Percentiles rank a stretch among this genome's conserved stretches.
Conservation (phyloP, 2,113 vertebrate genomes). For the Odontophorus gujanensis region DNA sequence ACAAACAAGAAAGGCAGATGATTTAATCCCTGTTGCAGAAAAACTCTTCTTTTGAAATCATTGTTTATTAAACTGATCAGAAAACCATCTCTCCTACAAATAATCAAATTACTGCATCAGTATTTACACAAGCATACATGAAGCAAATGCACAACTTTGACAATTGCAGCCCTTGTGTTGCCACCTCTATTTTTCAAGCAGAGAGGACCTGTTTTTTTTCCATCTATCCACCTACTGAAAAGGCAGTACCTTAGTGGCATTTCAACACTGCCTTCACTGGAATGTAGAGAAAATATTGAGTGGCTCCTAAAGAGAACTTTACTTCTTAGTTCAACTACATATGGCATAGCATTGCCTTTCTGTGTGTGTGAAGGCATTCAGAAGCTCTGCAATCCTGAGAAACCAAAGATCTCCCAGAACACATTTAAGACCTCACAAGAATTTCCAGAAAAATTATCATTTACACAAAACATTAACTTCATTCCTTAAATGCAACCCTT, state of each 20-base stretch:
- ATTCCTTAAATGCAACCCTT: background rate
- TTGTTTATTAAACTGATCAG: background rate
- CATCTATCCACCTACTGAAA: background rate
- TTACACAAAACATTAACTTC: background rate
- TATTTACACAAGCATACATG: background rate
- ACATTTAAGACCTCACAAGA: background rate
- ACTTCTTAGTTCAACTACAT: background rate
- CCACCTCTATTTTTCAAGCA: background rate
- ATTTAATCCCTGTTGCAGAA: background rate
- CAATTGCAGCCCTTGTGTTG: background rate
- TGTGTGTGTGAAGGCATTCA: background rate
- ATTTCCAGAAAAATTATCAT: background rate
- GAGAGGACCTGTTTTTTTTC: background rate
- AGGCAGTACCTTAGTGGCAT: background rate
- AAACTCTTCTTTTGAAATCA: background rate
- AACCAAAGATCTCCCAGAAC: background rate
- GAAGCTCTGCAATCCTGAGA: background rate
- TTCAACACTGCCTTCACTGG: background rate
- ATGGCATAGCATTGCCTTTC: background rate
- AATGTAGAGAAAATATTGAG: background rate
- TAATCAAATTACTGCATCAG: background rate
- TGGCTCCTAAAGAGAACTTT: background rate
- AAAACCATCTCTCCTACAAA: accelerated
- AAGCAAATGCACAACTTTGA: background rate
- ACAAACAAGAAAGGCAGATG: background rate